Percentiles rank a stretch among this genome's conserved stretches.
Conservation (phyloP, 1,140 invertebrate species). For the Idris sp. region DNA sequence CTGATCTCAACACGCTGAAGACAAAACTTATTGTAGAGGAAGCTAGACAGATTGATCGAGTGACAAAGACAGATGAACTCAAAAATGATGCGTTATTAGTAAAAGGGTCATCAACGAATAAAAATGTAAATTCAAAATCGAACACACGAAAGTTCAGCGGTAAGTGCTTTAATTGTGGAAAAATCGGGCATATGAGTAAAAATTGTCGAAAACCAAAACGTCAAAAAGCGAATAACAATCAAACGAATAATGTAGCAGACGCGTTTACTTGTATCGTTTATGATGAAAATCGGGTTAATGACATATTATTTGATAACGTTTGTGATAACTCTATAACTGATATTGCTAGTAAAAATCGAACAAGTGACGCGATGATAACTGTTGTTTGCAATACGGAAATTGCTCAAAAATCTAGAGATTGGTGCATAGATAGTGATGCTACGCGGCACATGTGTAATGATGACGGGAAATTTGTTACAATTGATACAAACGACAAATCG, state of each 20-base stretch:
- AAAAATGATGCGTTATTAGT: slow-evolving; percentile 16
- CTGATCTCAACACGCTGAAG: slow-evolving; percentile 13
- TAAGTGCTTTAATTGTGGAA: slow-evolving; percentile 25
- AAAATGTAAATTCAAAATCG: slow-evolving; percentile 5
- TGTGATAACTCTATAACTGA: too few species aligned
- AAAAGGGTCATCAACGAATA: slow-evolving; percentile 7
- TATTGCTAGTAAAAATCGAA: too few species aligned
- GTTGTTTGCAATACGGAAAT: slow-evolving; percentile 37
- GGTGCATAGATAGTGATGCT: slow-evolving; percentile 60
- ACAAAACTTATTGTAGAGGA: slow-evolving; percentile 26
- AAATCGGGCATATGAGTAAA: slow-evolving; percentile 21
- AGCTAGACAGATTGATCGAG: slow-evolving; percentile 8
- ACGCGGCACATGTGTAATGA: slow-evolving; percentile 55
- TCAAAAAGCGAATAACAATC: slow-evolving; percentile 7
- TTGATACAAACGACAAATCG: slow-evolving; percentile 6
- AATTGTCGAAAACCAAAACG: slow-evolving; percentile 20
- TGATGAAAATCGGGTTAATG: too few species aligned
- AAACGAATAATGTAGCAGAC: too few species aligned
- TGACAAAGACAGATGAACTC: slow-evolving; percentile 5
- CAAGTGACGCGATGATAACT: slow-evolving; percentile 14
- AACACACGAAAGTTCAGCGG: slow-evolving; percentile 13
- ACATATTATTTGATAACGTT: too few species aligned
- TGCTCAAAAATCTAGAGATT: not conserved
- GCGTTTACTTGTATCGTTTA: too few species aligned
- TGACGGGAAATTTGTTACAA: slow-evolving; percentile 19